phyloP scores from a whole-genome alignment of 2,113 vertebrate species.

The Cyrtonyx montezumae region DNA sequence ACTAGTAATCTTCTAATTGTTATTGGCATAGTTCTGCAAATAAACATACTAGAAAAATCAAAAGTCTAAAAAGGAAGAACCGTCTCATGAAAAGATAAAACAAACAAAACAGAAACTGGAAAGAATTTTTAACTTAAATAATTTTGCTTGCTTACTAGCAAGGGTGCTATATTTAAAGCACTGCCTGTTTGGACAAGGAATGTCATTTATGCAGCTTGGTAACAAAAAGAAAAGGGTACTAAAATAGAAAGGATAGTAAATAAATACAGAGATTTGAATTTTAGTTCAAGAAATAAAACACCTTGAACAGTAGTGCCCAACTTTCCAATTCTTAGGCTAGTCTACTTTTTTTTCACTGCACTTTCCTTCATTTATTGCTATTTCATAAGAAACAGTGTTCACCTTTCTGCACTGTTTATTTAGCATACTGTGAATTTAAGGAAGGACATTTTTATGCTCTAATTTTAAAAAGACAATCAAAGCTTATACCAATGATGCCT shows the following conservation, averaged over 20 bases:
- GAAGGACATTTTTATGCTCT: not conserved
- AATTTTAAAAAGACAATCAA: not conserved
- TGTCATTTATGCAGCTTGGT: not conserved
- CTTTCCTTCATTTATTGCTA: not conserved
- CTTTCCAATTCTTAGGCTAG: not conserved
- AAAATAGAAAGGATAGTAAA: not conserved
- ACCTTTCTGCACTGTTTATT: not conserved
- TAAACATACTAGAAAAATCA: not conserved
- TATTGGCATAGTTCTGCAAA: not conserved
- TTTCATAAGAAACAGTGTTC: not conserved
- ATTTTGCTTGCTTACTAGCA: not conserved
- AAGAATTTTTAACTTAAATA: not conserved
- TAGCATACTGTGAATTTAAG: not conserved
- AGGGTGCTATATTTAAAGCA: not conserved
- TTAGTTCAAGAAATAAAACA: not conserved
- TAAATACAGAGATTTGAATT: not conserved
- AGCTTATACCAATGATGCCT: not conserved
- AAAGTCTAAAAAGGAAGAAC: not conserved
- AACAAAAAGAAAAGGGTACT: not conserved
- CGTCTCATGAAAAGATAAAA: not conserved
- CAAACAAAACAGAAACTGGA: not conserved
- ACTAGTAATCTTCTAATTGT: not conserved
- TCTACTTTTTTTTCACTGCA: not conserved
- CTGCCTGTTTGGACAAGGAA: not conserved
- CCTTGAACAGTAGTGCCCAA: not conserved